These are phyloP conservation scores for Sebastes diaconus DNA, from an alignment of 2,797 vertebrate species.

Conservation along the genomic window DNA sequence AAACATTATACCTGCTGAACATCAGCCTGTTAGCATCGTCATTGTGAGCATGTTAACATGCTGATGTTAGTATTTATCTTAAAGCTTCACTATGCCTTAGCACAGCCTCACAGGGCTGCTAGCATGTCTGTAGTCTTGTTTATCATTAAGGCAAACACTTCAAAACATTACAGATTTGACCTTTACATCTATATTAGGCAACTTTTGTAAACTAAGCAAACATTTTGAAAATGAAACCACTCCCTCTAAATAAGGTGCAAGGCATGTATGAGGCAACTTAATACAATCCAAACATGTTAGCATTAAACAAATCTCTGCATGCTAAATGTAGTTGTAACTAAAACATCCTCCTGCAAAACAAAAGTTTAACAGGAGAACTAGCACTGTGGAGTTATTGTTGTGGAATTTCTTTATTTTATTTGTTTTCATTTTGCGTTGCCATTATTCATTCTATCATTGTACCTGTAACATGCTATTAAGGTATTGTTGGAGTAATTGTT, in stretches of 20 bases:
- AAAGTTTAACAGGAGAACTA: background rate
- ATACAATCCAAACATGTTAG: background rate
- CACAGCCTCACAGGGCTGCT: background rate
- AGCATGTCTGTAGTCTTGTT: background rate
- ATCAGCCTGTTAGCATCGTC: background rate
- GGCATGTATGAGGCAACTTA: background rate
- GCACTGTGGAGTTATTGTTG: background rate
- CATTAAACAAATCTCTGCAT: background rate
- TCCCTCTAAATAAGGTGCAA: background rate
- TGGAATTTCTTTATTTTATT: background rate
- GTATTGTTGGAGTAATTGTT: background rate
- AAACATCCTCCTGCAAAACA: background rate
- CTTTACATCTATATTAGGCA: background rate
- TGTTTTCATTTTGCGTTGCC: background rate
- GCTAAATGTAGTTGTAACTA: background rate
- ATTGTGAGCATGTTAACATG: background rate
- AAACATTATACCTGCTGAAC: background rate
- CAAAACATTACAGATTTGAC: background rate
- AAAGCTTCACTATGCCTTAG: background rate
- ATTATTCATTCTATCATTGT: background rate
- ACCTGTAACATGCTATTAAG: background rate
- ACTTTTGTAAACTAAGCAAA: background rate
- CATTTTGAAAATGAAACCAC: background rate
- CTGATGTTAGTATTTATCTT: background rate
- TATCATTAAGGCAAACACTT: background rate